Evolutionary conservation across 2,113 vertebrate genomes (phyloP), one percentile per base, ranked within the genome.

Genomic region (Phoenicopterus ruber): DNA sequence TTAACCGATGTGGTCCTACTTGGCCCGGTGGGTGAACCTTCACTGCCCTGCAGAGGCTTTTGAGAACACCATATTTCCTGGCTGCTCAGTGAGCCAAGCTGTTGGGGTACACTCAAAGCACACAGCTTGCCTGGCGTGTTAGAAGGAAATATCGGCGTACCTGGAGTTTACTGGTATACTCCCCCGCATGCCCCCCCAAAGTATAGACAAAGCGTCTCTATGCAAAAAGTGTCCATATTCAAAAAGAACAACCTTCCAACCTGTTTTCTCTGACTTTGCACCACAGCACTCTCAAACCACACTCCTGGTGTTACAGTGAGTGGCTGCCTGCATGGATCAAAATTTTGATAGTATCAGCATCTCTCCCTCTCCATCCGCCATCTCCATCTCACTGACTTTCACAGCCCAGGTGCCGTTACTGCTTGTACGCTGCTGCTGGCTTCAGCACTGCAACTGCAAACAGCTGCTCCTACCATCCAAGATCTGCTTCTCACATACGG

Each of bases 31-130:
- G 1, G 1, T 32, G 8, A 50, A 15, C 10, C 17, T 80, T 78
- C 26, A 57, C 15, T 70, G 13, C 7, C 13, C 7, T 71, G 26
- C 8, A 67, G 28, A 24, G 0, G 0, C 21, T 34, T 84, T 66
- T 71, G n/a, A 63, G 3, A 31, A 5, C 17, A 54, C 10, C 17
- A 6, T 67, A 36, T 54, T 79, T 88, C 25, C 42, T 49, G 28
- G 8, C 12, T 55, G 5, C 18, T 93, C 3, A 1, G 3, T 32
- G 13, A 2, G 6, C 13, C 18, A 40, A 40, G 25, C 11, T 71
- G 2, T 46, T 0, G 0, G 32, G 8, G 21, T 34, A 44, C 5
- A 15, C 11, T 38, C 31, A 79, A 79, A 85, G 11, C 31, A 24
- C 25, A 31, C 15, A 57, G 16, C 11, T 88, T 71, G 72, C 14